Evolutionary conservation across 2,797 vertebrate species (phyloP).

Genomic region (Taeniopygia guttata): DNA sequence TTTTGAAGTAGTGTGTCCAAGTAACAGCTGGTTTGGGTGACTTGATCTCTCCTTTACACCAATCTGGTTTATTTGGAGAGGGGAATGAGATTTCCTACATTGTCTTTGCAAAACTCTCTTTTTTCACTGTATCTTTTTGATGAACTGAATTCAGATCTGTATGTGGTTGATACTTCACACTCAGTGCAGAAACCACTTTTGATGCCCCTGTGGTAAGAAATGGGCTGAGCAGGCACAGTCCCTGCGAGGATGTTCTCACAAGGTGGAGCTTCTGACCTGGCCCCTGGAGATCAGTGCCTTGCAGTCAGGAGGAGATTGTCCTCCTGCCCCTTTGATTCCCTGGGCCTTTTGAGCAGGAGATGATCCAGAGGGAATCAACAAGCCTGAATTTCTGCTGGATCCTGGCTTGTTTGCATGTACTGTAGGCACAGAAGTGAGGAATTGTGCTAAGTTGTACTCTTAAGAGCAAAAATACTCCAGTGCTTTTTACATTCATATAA

Average conservation of each 20-base stretch:
- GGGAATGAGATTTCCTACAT: not conserved
- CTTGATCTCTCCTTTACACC: not conserved
- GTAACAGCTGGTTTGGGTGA: not conserved
- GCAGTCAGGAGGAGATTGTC: not conserved
- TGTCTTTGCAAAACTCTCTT: not conserved
- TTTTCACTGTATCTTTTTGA: not conserved
- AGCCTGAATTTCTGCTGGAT: not conserved
- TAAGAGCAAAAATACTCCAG: not conserved
- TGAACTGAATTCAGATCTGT: not conserved
- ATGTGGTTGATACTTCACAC: not conserved
- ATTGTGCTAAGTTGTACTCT: not conserved
- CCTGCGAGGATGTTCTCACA: not conserved
- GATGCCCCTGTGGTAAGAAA: not conserved
- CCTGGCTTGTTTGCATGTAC: rapidly evolving
- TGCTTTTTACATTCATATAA: not conserved
- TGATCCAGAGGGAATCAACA: not conserved
- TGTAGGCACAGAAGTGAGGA: not conserved
- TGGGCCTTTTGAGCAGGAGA: not conserved
- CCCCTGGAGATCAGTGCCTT: not conserved
- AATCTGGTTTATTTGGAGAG: not conserved
- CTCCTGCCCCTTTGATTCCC: not conserved
- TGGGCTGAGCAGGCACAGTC: not conserved
- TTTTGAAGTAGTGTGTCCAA: not conserved
- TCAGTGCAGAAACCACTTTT: not conserved
- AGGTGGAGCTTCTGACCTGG: not conserved